Percentiles rank a stretch among this genome's conserved stretches.
phyloP scores from a whole-genome alignment of 2,888 invertebrate species.

The Plagiodera versicolora region DNA sequence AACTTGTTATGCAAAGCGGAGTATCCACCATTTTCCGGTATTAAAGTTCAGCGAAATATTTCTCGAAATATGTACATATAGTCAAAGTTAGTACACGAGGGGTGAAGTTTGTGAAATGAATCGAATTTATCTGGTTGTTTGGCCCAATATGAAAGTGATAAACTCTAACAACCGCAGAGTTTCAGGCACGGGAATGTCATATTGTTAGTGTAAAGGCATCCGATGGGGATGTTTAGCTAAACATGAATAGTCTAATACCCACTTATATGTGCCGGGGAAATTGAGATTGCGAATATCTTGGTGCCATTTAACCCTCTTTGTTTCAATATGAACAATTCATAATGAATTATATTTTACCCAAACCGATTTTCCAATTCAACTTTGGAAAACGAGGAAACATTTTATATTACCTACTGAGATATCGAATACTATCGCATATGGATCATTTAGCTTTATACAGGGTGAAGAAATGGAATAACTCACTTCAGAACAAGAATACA shows the following conservation, averaged over 20 bases:
- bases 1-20: constrained; percentile 17
- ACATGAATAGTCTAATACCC: background rate
- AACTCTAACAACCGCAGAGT: constrained; percentile 17
- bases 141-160: constrained; percentile 24
- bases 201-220: constrained; percentile 7
- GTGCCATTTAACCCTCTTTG: background rate
- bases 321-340: no score
- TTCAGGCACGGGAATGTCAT: constrained; percentile 12
- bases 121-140: constrained; percentile 28
- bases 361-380: no score
- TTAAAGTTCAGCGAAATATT: constrained; percentile 23
- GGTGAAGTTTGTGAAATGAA: constrained; percentile 26
- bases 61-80: constrained; percentile 18
- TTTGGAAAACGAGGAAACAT: no score
- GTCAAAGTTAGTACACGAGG: constrained; percentile 17
- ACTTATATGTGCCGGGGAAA: background rate
- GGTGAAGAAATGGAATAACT: no score
- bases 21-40: constrained; percentile 19
- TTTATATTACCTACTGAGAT: no score
- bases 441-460: no score
- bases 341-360: no score
- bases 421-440: no score
- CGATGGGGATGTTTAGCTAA: background rate
- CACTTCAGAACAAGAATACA: no score
- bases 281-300: background rate